Evolutionary conservation across 2,113 vertebrate species (phyloP), one percentile per base, ranked within the genome.

Genomic region (Todiramphus chloris): DNA sequence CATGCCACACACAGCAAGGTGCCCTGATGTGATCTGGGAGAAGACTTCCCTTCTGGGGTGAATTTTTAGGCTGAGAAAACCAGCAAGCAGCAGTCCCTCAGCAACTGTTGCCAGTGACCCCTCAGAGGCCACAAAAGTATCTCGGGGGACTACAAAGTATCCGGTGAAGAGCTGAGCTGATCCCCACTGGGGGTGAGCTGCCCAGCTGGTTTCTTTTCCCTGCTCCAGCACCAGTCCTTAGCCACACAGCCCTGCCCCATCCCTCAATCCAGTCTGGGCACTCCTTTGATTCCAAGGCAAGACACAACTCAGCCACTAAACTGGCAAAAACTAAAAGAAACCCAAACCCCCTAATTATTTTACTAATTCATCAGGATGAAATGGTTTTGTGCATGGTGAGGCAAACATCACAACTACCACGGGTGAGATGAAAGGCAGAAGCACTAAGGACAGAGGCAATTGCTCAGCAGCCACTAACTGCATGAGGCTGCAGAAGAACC

Each of bases 81-180:
- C 4, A 83, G 44, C 19, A 75, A 88, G 75, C 35, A 83, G 56
- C 63, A 84, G 44, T 16, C 16, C 58, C 46, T 64, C 62, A 55
- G 39, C 50, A 46, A 50, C n/a, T 64, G 28, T 3, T 60, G 16
- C 60, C 14, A 90, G 17, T 2, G 35, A 56, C 16, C 44, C 39
- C 39, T 37, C 7, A 6, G 9, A 77, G 63, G 58, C n/a, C 20
- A 9, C 46, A 68, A 63, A 35, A 76, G 28, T 53, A 33, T 15
- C 1, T 1, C 3, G 3, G 33, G 9, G 13, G 28, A 12, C n/a
- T 56, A 20, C n/a, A 44, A 23, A 35, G 31, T 7, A 50, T 12
- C 46, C 80, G 37, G n/a, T 44, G 37, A 72, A 89, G 31, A 28
- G 28, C 64, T 87, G 59, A 83, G 48, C 43, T 60, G 59, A 89